These are phyloP conservation scores for Sussaba pulchella DNA, from an alignment of 2,888 invertebrate genomes.

Conservation along the genomic window DNA sequence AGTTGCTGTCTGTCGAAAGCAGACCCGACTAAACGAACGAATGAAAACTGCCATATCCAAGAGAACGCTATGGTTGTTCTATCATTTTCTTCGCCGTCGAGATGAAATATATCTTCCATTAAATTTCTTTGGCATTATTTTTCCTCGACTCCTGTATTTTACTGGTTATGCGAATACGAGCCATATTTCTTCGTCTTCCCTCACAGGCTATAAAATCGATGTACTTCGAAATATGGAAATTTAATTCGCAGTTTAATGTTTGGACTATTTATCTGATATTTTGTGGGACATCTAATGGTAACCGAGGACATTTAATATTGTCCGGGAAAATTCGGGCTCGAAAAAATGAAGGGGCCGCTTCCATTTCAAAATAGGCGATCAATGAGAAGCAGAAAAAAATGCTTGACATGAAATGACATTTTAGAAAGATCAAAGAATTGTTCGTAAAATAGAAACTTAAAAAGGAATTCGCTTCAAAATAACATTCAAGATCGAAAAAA, in stretches of 20 bases:
- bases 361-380: too few species aligned
- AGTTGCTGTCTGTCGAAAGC: conserved; percentile 1
- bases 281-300: too few species aligned
- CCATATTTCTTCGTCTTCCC: neutral
- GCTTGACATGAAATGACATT: too few species aligned
- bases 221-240: neutral
- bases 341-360: too few species aligned
- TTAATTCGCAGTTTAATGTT: neutral
- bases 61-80: conserved; percentile 9
- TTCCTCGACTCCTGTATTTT: neutral
- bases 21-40: neutral
- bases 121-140: conserved; percentile 11
- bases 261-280: too few species aligned
- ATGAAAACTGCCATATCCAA: conserved; percentile 4
- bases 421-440: too few species aligned
- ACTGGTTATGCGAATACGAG: neutral
- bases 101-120: conserved; percentile 14
- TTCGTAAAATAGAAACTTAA: too few species aligned
- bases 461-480: too few species aligned
- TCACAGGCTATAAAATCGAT: neutral
- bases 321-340: too few species aligned
- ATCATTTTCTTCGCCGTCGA: conserved; percentile 7
- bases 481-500: too few species aligned
- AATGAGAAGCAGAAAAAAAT: too few species aligned
- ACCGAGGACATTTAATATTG: too few species aligned